phyloP scores from a whole-genome alignment of 2,888 invertebrate genomes.

The Andricus curvator region DNA sequence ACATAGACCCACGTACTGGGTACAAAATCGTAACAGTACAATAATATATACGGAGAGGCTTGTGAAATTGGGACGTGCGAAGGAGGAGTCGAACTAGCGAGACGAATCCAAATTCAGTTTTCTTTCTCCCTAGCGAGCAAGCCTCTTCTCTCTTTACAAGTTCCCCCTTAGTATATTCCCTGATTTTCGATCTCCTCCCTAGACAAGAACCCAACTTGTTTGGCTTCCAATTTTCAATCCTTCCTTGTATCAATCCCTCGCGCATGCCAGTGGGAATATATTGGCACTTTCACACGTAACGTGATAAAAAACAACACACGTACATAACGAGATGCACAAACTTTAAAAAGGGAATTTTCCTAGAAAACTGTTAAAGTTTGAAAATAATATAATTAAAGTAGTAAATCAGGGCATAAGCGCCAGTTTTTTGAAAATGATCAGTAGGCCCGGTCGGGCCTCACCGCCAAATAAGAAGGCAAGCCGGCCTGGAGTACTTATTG shows the following conservation, averaged over 20 bases:
- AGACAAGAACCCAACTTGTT: slow-evolving; percentile 5
- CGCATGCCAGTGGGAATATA: background rate
- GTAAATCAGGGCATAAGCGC: too few species aligned
- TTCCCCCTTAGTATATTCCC: background rate
- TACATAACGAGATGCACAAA: background rate
- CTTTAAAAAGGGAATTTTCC: too few species aligned
- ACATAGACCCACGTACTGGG: background rate
- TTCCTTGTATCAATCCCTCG: background rate
- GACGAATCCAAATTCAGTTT: slow-evolving; percentile 33
- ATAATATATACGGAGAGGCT: slow-evolving; percentile 20
- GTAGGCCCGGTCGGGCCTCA: too few species aligned
- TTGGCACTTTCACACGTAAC: background rate
- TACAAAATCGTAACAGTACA: background rate
- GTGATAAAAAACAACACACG: too few species aligned
- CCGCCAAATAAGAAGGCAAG: too few species aligned
- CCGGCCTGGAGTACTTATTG: too few species aligned
- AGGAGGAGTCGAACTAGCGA: slow-evolving; percentile 23
- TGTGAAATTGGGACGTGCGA: slow-evolving; percentile 22
- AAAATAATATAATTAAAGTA: too few species aligned
- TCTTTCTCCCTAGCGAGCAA: slow-evolving; percentile 14
- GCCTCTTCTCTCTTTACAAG: background rate
- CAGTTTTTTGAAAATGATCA: too few species aligned
- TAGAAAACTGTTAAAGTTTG: too few species aligned
- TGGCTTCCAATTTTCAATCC: slow-evolving; percentile 19
- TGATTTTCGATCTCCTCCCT: background rate